Evolutionary conservation across 1,140 invertebrate species (phyloP).

Genomic region (Choristoneura fumiferana): DNA sequence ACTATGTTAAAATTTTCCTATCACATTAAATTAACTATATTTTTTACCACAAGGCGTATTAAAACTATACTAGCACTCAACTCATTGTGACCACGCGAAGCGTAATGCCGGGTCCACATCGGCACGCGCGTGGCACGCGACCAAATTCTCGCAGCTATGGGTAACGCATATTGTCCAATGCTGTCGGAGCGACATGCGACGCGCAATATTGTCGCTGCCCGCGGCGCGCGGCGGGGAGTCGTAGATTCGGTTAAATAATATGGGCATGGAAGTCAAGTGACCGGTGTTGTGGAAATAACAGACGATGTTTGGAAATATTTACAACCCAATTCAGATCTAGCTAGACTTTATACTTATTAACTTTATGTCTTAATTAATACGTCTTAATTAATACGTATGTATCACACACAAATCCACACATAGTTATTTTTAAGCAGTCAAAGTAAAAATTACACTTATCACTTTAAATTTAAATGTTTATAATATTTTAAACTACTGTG

Average conservation of each 20-base stretch:
- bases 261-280: conserved; percentile 15
- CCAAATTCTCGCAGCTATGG: no score
- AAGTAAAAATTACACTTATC: no score
- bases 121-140: conserved; percentile 15
- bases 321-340: no score
- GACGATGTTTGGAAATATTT: no score
- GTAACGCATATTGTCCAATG: no score
- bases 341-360: no score
- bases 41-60: conserved; percentile 15
- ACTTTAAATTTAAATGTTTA: no score
- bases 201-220: conserved; percentile 40
- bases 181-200: conserved; percentile 40
- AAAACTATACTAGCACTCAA: conserved; percentile 5
- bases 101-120: conserved; percentile 43
- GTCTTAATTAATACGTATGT: no score
- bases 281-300: conserved; percentile 5
- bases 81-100: background rate
- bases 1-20: background rate
- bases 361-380: no score
- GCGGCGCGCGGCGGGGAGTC: conserved; percentile 43
- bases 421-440: no score
- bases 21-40: conserved; percentile 17
- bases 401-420: no score
- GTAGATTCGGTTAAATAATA: background rate
- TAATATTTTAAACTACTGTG: no score